These are phyloP conservation scores for Sebastes wilsoni DNA, from an alignment of 2,797 vertebrate species.

Conservation along the genomic window DNA sequence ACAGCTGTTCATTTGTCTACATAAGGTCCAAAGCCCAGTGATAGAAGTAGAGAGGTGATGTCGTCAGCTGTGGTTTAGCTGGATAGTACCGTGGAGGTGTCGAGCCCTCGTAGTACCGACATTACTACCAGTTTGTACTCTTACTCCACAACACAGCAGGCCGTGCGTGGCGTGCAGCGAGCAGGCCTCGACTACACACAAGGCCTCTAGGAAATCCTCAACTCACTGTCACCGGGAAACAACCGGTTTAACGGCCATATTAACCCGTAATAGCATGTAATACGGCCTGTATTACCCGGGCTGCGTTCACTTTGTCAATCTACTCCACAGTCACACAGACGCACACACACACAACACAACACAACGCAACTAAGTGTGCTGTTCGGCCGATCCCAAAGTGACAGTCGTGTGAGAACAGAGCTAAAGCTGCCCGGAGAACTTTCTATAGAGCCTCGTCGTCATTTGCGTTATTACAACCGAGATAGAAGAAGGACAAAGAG, in stretches of 20 bases:
- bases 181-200: slow-evolving; percentile 75
- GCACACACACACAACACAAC: slow-evolving; percentile 7
- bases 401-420: slow-evolving; percentile 33
- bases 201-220: slow-evolving; percentile 75
- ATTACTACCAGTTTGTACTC: slow-evolving; percentile 81
- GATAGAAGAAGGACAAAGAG: slow-evolving; percentile 23
- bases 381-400: slow-evolving; percentile 46
- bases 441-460: slow-evolving; percentile 18
- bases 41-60: slow-evolving; percentile 53
- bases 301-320: slow-evolving; percentile 45
- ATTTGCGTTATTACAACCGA: background rate
- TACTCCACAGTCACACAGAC: slow-evolving; percentile 14
- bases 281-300: background rate
- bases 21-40: slow-evolving; percentile 37
- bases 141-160: slow-evolving; percentile 75
- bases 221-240: slow-evolving; percentile 45
- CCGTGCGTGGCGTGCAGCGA: slow-evolving; percentile 72
- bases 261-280: slow-evolving; percentile 40
- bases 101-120: slow-evolving; percentile 78
- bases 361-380: slow-evolving; percentile 21
- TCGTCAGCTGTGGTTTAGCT: slow-evolving; percentile 68
- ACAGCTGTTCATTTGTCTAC: slow-evolving; percentile 47
- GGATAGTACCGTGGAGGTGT: slow-evolving; percentile 73
- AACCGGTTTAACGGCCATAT: slow-evolving; percentile 41
- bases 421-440: slow-evolving; percentile 33